Evolutionary conservation across 1,140 invertebrate species (phyloP).

Genomic region (Drosophila trapezifrons): DNA sequence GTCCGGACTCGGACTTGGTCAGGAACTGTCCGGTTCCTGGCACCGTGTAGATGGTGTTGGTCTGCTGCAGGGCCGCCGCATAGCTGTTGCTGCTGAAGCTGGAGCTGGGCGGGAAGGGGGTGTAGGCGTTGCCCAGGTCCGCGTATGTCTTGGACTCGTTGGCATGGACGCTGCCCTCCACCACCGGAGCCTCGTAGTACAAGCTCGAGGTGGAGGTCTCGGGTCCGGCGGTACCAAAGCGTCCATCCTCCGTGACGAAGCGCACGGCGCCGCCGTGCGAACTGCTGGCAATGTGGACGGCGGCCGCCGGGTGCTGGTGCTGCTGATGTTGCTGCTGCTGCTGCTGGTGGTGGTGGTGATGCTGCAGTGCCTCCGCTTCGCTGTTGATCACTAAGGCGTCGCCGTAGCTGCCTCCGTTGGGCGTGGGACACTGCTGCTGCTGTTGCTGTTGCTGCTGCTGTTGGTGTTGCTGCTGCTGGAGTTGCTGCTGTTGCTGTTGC

Average conservation of each 20-base stretch:
- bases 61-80: constrained; percentile 57
- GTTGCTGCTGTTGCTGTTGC: constrained; percentile 57
- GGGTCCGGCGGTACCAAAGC: constrained; percentile 43
- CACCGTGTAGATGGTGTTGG: constrained; percentile 73
- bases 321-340: constrained; percentile 55
- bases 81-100: constrained; percentile 65
- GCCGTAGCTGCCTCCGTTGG: constrained; percentile 64
- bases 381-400: constrained; percentile 71
- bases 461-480: constrained; percentile 55
- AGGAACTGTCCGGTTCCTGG: constrained; percentile 59
- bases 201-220: constrained; percentile 49
- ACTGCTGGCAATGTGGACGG: constrained; percentile 40
- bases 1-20: constrained; percentile 69
- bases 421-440: constrained; percentile 74
- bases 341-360: constrained; percentile 71
- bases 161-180: constrained; percentile 60
- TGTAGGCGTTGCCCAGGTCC: constrained; percentile 73
- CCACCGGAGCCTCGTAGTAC: constrained; percentile 66
- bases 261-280: constrained; percentile 52
- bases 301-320: constrained; percentile 44
- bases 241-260: constrained; percentile 68
- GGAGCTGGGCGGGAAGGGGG: constrained; percentile 58
- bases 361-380: constrained; percentile 64
- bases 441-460: constrained; percentile 59
- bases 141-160: constrained; percentile 81